phyloP scores from a whole-genome alignment of 2,797 vertebrate species.

The Tadarida brasiliensis region DNA sequence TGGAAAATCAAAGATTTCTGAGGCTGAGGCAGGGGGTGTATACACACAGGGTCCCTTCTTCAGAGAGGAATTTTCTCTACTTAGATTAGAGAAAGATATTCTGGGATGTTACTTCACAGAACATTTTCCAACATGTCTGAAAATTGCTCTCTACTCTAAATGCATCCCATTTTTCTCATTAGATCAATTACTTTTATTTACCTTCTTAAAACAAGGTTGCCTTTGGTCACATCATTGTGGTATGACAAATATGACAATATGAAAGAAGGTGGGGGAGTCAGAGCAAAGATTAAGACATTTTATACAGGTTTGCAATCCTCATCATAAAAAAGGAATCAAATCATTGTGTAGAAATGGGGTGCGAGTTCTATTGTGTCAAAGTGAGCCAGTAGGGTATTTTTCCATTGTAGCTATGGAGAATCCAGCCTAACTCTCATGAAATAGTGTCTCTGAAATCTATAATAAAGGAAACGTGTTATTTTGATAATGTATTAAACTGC shows the following conservation, averaged over 20 bases:
- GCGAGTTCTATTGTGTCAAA: background rate
- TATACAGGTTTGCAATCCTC: background rate
- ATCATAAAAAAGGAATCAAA: background rate
- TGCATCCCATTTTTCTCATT: background rate
- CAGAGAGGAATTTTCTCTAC: background rate
- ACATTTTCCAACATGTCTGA: background rate
- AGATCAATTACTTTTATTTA: constrained; percentile 22
- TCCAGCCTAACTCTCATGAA: background rate
- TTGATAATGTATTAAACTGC: background rate
- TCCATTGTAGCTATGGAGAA: background rate
- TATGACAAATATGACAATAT: background rate
- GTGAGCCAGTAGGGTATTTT: background rate
- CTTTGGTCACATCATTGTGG: background rate
- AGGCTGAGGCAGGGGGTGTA: rapidly evolving
- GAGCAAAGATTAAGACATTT: background rate
- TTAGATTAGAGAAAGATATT: background rate
- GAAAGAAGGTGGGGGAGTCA: background rate
- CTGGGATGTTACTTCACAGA: background rate
- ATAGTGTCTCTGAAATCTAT: background rate
- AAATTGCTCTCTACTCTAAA: background rate
- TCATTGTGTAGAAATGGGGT: background rate
- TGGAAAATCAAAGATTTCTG: constrained; percentile 41
- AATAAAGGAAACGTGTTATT: background rate
- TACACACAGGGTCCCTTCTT: background rate
- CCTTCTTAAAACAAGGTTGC: background rate